Conservation (phyloP, 2,888 invertebrate genomes). For the Cyaniris semiargus region DNA sequence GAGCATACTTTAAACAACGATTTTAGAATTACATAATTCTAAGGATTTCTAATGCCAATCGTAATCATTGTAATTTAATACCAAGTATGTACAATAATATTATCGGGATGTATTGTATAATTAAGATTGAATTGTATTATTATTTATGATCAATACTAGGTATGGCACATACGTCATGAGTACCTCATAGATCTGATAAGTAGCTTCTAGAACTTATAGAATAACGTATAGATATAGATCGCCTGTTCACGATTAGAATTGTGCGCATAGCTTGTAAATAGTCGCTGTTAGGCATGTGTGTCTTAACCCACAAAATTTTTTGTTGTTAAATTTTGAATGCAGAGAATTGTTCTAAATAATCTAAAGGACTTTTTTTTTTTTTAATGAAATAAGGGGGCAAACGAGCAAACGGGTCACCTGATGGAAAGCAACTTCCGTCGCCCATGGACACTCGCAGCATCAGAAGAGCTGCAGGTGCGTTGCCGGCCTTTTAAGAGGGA, state of each 20-base stretch:
- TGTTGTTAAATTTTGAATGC: too few relatives aligned
- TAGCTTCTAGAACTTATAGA: not conserved
- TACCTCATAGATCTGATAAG: not conserved
- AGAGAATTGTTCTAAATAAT: too few relatives aligned
- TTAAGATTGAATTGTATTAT: not conserved
- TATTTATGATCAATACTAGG: not conserved
- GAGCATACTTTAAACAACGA: too few relatives aligned
- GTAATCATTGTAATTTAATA: not conserved
- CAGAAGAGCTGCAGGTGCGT: too few relatives aligned
- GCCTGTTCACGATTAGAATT: slow-evolving; percentile 24
- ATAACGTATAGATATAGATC: slow-evolving; percentile 22
- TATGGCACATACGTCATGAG: not conserved
- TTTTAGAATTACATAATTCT: not conserved
- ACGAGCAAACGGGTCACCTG: too few relatives aligned
- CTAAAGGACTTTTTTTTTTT: too few relatives aligned
- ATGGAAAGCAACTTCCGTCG: too few relatives aligned
- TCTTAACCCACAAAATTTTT: too few relatives aligned
- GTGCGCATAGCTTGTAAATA: not conserved
- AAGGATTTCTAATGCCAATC: not conserved
- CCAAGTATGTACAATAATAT: not conserved
- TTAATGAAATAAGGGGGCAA: too few relatives aligned
- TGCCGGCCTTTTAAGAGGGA: too few relatives aligned
- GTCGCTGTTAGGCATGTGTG: too few relatives aligned
- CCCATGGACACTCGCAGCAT: too few relatives aligned
- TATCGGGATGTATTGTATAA: not conserved